These are phyloP conservation scores for Catotricha subobsoleta DNA, from an alignment of 2,888 invertebrate species.

Conservation along the genomic window DNA sequence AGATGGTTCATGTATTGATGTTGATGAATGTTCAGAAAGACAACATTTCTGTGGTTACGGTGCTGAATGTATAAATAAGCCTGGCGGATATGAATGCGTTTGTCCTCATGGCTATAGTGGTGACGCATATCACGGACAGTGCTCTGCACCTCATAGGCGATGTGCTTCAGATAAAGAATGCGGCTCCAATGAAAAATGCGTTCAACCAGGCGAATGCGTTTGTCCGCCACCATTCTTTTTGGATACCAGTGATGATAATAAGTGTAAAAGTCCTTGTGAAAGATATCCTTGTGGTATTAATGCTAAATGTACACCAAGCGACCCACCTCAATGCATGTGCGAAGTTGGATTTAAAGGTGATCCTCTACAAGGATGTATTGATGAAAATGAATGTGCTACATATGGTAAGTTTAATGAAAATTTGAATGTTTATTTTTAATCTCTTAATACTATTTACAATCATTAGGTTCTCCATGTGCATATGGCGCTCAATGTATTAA, in stretches of 20 bases:
- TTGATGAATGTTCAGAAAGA: conserved; percentile 65
- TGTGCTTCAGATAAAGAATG: conserved; percentile 73
- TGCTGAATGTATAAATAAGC: conserved; percentile 65
- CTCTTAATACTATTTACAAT: neutral
- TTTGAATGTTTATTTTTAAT: neutral
- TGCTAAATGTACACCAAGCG: conserved; percentile 73
- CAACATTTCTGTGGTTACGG: conserved; percentile 67
- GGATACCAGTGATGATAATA: conserved; percentile 62
- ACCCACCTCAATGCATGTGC: conserved; percentile 80
- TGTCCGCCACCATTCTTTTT: conserved; percentile 82
- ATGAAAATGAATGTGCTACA: conserved; percentile 73
- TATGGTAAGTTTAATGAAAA: no score
- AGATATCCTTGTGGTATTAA: conserved; percentile 79
- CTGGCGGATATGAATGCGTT: conserved; percentile 60
- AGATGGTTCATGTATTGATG: conserved; percentile 70
- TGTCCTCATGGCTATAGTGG: conserved; percentile 69
- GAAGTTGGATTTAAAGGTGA: conserved; percentile 73
- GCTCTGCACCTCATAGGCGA: conserved; percentile 63
- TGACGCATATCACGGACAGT: conserved; percentile 64
- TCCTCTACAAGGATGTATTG: conserved; percentile 64
- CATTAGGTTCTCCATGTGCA: conserved; percentile 48
- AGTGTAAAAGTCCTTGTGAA: conserved; percentile 85
- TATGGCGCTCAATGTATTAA: conserved; percentile 80
- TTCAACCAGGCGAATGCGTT: conserved; percentile 78
- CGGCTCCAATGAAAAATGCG: conserved; percentile 70